Percentiles rank a stretch among this genome's conserved stretches.
These are phyloP conservation scores for Sebastes diploproa DNA, from an alignment of 2,797 vertebrate species.

Conservation along the genomic window DNA sequence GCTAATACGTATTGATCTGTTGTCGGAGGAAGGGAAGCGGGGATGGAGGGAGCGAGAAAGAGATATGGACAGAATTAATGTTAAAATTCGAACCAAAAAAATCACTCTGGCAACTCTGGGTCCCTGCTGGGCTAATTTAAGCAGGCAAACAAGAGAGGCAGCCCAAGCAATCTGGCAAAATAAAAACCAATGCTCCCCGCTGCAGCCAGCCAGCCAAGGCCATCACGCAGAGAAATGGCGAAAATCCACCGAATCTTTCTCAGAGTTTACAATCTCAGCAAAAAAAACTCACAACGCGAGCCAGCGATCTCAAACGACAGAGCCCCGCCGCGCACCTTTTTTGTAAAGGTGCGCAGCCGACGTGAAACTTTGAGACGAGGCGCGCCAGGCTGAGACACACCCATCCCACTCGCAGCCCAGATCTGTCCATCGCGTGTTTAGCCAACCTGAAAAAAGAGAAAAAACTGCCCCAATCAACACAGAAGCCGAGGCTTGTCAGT, in stretches of 20 bases:
- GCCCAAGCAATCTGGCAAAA: constrained; percentile 61
- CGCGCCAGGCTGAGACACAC: constrained; percentile 25
- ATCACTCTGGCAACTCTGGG: constrained; percentile 53
- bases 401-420: constrained; percentile 59
- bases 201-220: constrained; percentile 54
- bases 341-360: background rate
- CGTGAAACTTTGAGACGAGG: constrained; percentile 25
- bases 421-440: constrained; percentile 69
- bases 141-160: constrained; percentile 58
- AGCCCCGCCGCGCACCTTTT: background rate
- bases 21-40: constrained; percentile 18
- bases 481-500: constrained; percentile 74
- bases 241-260: constrained; percentile 33
- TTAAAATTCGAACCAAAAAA: constrained; percentile 34
- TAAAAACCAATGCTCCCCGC: constrained; percentile 50
- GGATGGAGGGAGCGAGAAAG: constrained; percentile 10
- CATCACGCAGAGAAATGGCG: constrained; percentile 41
- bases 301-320: constrained; percentile 9
- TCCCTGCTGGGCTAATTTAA: constrained; percentile 76
- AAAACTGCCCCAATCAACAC: constrained; percentile 66
- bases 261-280: background rate
- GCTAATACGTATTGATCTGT: constrained; percentile 58
- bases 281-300: background rate
- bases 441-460: constrained; percentile 41
- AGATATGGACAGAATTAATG: constrained; percentile 36